These are phyloP conservation scores for Sphaerodactylus townsendi DNA, from an alignment of 2,113 vertebrate species.

Conservation along the genomic window DNA sequence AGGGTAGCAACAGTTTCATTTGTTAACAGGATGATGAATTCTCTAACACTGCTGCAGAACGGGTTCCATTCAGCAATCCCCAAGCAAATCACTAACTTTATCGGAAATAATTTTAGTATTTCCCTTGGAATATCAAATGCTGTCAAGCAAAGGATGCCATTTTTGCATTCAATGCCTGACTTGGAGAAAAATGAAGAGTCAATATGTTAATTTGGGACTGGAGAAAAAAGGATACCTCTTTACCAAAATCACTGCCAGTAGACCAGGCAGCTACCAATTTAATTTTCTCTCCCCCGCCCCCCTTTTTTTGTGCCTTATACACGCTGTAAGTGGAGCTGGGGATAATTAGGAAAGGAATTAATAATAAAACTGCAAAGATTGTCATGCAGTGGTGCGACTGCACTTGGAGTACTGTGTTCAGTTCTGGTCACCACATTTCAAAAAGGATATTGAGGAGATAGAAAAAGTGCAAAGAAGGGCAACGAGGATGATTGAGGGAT, in stretches of 20 bases:
- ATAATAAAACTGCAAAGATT: no score
- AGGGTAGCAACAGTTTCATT: not conserved
- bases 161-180: not conserved
- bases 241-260: not conserved
- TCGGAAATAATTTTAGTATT: not conserved
- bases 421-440: no score
- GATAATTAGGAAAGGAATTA: no score
- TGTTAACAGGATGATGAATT: not conserved
- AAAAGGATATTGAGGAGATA: no score
- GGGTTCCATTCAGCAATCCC: not conserved
- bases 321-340: no score
- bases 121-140: not conserved
- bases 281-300: no score
- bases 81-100: not conserved
- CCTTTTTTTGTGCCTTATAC: no score
- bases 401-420: no score
- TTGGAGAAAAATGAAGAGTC: no score
- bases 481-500: no score
- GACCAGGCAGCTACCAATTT: not conserved
- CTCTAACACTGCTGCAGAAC: not conserved
- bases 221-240: not conserved
- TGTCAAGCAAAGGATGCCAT: not conserved
- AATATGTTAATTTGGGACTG: not conserved
- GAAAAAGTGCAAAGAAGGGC: no score
- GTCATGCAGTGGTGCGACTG: no score